Evolutionary conservation across 2,888 invertebrate species (phyloP).

Genomic region (Ectemnius lituratus): DNA sequence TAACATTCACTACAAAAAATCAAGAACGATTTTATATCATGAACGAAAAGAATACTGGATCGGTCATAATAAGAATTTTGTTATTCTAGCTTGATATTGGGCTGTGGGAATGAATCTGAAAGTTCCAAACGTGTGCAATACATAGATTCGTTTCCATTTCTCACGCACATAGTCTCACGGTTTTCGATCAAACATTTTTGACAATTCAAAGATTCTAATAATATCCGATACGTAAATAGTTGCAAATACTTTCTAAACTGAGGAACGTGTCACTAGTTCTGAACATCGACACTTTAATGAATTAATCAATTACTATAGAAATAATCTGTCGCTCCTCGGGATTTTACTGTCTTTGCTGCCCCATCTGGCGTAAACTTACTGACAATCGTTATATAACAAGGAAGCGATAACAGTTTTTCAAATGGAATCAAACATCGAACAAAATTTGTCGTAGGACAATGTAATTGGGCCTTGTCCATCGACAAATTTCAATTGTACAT

Average conservation of each 20-base stretch:
- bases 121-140: slow-evolving; percentile 43
- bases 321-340: slow-evolving; percentile 19
- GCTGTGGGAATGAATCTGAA: slow-evolving; percentile 18
- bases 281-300: slow-evolving; percentile 30
- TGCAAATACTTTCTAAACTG: no score
- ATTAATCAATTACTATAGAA: slow-evolving; percentile 28
- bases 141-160: slow-evolving; percentile 17
- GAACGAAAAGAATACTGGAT: slow-evolving; percentile 26
- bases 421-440: slow-evolving; percentile 71
- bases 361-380: slow-evolving; percentile 64
- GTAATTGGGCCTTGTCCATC: slow-evolving; percentile 57
- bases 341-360: slow-evolving; percentile 50
- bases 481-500: slow-evolving; percentile 67
- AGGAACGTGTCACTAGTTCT: slow-evolving; percentile 21
- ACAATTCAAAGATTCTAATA: no score
- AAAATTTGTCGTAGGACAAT: slow-evolving; percentile 63
- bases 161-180: slow-evolving; percentile 15
- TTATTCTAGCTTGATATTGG: slow-evolving; percentile 27
- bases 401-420: slow-evolving; percentile 62
- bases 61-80: slow-evolving; percentile 23
- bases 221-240: no score
- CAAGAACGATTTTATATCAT: slow-evolving; percentile 30
- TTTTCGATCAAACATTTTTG: no score
- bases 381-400: slow-evolving; percentile 68
- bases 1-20: no score